phyloP scores from a whole-genome alignment of 2,888 invertebrate species.

The Sussaba pulchella region DNA sequence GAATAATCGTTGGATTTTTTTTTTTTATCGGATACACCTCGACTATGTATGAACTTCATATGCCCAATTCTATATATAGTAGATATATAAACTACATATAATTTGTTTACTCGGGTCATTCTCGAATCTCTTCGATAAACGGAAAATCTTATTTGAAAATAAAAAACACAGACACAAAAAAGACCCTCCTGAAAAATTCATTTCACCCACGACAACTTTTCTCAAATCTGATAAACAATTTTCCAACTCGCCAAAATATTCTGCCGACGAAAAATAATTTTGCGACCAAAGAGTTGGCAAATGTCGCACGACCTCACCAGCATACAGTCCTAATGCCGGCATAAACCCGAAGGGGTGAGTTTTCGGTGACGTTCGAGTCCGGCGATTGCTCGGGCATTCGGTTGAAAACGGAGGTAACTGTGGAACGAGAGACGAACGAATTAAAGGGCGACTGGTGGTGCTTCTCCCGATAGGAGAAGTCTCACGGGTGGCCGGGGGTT shows the following conservation, averaged over 20 bases:
- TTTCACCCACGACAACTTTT: no score
- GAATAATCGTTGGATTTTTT: no score
- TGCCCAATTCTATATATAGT: no score
- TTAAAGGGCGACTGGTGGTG: conserved; percentile 49
- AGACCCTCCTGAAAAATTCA: no score
- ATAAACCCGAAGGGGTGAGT: conserved; percentile 41
- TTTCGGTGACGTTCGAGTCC: conserved; percentile 38
- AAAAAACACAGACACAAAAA: no score
- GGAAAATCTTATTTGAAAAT: conserved; percentile 11
- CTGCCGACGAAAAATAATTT: conserved; percentile 32
- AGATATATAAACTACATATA: no score
- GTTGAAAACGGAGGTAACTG: conserved; percentile 3
- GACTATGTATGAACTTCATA: no score
- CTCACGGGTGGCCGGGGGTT: conserved; percentile 23
- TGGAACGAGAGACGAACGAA: conserved; percentile 26
- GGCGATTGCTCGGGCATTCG: conserved; percentile 21
- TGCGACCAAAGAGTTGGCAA: conserved; percentile 48
- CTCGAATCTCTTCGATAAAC: conserved; percentile 40
- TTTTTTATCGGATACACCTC: no score
- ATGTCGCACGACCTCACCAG: conserved; percentile 13
- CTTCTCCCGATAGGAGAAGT: conserved; percentile 40
- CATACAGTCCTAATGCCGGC: conserved; percentile 8
- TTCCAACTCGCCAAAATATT: conserved; percentile 9
- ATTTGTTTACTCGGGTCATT: no score
- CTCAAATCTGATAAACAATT: conserved; percentile 13